phyloP scores from a whole-genome alignment of 2,797 vertebrate genomes.

The Hypotaenidia philippensis region DNA sequence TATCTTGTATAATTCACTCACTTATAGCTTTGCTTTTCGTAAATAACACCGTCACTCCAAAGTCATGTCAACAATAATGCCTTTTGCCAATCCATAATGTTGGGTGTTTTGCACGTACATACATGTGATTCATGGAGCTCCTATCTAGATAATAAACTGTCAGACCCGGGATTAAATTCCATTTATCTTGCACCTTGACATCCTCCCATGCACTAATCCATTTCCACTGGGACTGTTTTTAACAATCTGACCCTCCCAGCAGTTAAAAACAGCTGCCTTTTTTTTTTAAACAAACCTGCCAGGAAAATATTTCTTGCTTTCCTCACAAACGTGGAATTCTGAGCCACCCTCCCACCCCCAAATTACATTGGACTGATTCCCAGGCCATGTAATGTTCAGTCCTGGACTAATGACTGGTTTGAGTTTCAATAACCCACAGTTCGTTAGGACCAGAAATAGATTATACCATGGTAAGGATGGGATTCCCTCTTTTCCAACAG shows the following conservation, averaged over 20 bases:
- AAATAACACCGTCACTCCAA: conserved; percentile 9
- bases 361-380: conserved; percentile 69
- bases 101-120: fast-evolving
- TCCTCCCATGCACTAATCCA: conserved; percentile 48
- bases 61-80: background rate
- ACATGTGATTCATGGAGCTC: background rate
- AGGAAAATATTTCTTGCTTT: conserved; percentile 75
- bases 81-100: background rate
- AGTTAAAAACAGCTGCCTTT: conserved; percentile 63
- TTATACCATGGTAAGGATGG: background rate
- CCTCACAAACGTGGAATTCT: conserved; percentile 69
- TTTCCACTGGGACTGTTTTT: conserved; percentile 43
- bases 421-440: conserved; percentile 51
- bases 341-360: conserved; percentile 61
- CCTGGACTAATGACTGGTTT: conserved; percentile 57
- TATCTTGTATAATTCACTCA: background rate
- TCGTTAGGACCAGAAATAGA: conserved; percentile 44
- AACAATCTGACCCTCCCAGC: conserved; percentile 66
- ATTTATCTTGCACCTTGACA: conserved; percentile 50
- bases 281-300: conserved; percentile 58
- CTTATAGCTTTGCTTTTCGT: background rate
- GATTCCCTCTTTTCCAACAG: conserved; percentile 50
- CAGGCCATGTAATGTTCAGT: conserved; percentile 60
- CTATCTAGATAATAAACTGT: background rate
- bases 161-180: background rate